Evolutionary conservation across 2,888 invertebrate species (phyloP), one percentile per base, ranked within the genome.

Genomic region (Hydropsyche betteni): DNA sequence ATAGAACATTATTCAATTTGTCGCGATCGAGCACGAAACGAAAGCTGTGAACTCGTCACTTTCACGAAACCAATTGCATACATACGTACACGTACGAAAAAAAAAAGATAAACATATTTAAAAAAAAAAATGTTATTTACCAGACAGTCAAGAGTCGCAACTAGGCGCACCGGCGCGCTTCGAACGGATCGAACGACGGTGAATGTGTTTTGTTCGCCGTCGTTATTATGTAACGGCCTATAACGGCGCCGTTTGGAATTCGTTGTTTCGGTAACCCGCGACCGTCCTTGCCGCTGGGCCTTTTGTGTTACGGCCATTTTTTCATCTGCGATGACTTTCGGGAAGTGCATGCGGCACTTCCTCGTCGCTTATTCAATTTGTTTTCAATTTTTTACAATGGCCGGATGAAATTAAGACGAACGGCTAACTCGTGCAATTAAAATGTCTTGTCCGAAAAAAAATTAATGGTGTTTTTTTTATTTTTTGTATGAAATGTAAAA

Each of bases 251-350:
- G 64, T 36, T 64, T 64, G 12, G 64, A 64, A 64, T 69, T 69
- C 69, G 12, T 70, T 69, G 8, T 38, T 38, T 12, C 16, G 24
- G 34, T 38, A 44, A 44, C 53, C 70, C 53, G 24, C 38, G 52
- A 8, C 58, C 72, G 72, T 72, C 72, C 72, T 72, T 72, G 72
- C 72, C 72, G 72, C 55, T 34, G 51, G 72, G 72, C 72, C 55
- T 72, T 72, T 55, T n/a, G 16, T 10, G 7, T 0, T 10, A 44
- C 10, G 4, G 10, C 10, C 44, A 4, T 44, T 44, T 44, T 14
- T 55, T 55, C n/a, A 5, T 55, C 5, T 55, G 5, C 55, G 16
- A 55, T 10, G 16, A 55, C 55, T 10, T 44, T 44, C 44, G 44
- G 44, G 44, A 44, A 44, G 10, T 44, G 44, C 10, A 44, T 2